Evolutionary conservation across 2,113 vertebrate species (phyloP).

Genomic region (Hirundichthys speculiger): DNA sequence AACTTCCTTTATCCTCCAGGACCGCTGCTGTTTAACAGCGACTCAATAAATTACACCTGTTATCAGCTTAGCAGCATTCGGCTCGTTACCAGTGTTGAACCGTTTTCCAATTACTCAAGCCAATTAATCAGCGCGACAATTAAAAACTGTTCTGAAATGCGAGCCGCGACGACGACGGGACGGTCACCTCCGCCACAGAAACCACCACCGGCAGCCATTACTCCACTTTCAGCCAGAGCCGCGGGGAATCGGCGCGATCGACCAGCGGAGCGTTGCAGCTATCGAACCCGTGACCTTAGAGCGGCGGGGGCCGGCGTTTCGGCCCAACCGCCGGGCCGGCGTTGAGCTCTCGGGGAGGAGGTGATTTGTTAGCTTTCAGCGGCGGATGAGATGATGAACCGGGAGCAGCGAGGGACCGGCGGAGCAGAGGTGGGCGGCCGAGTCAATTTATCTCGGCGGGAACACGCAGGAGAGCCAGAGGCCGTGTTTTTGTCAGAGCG

Average conservation of each 20-base stretch:
- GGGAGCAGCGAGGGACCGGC: background rate
- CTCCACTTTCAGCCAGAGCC: background rate
- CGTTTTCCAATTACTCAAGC: too few species aligned
- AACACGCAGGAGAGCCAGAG: constrained; percentile 33
- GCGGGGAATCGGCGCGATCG: background rate
- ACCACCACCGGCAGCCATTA: background rate
- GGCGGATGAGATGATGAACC: constrained; percentile 3
- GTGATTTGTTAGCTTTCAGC: constrained; percentile 13
- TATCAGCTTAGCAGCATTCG: too few species aligned
- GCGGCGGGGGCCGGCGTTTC: background rate
- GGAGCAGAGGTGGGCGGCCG: background rate
- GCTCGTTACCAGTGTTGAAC: too few species aligned
- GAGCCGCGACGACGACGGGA: too few species aligned
- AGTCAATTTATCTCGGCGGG: constrained; percentile 48
- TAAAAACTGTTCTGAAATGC: too few species aligned
- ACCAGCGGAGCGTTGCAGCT: background rate
- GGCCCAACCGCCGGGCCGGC: background rate
- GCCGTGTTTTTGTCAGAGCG: constrained; percentile 18
- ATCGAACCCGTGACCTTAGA: background rate
- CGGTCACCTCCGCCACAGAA: background rate
- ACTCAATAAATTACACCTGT: too few species aligned
- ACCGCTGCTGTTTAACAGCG: too few species aligned
- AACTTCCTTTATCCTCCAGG: too few species aligned
- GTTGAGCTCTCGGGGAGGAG: background rate
- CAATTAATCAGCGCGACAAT: too few species aligned